Base-by-base conservation (phyloP, 2,888 invertebrate species). In the Noctuana brunneofusca region DNA sequence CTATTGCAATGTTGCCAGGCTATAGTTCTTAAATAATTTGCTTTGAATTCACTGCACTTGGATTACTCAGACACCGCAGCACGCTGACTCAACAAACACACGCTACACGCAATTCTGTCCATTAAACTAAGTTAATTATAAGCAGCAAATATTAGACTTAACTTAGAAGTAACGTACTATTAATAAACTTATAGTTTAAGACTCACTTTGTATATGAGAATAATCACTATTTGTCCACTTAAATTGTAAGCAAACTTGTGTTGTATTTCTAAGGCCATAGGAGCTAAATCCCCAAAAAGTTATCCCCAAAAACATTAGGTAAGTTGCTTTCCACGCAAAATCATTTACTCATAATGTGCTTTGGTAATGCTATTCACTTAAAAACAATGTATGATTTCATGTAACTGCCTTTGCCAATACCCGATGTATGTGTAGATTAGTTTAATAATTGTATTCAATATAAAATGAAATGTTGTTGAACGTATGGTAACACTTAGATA, bases 21-120 rank as follows among this genome's bases (percentile, higher is more conserved):
- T n/a, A n/a, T n/a, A n/a, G 3, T 43, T 18, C 35, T 48, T 24
- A 62, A 14, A 54, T 46, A 55, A 9, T 62, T 62, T 49, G 14
- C 48, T 62, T 62, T 35, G 1, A 32, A 48, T 48, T 30, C 32
- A 56, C 41, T 62, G 49, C 62, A 63, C 62, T 56, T 41, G 24
- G 41, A 27, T 20, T 53, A 48, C 38, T 20, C 30, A 43, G 20
- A 68, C 64, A 71, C 78, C 81, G 79, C 81, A 71, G 72, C 79
- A 76, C 78, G 76, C 78, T 74, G 71, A 70, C 69, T 76, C 72
- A 71, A 78, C 76, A 75, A 75, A 43, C 72, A 81, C 84, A 89
- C 87, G 88, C 89, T 84, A 87, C 84, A 87, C 80, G 90, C 90
- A 89, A 91, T 84, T 89, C 90, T 91, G 90, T 91, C 90, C 90